phyloP scores from a whole-genome alignment of 2,888 invertebrate genomes.

The Melinaea marsaeus region DNA sequence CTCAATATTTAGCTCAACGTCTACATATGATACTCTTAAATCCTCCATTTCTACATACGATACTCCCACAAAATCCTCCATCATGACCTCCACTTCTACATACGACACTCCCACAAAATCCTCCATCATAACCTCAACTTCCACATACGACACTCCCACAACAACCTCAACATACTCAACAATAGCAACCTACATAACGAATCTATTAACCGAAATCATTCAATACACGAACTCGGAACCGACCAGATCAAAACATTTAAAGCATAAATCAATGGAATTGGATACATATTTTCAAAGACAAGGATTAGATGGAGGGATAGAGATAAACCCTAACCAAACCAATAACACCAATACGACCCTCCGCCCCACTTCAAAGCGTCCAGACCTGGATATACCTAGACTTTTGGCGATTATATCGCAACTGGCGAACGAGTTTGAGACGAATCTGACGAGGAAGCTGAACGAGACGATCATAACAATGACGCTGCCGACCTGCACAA shows the following conservation, averaged over 20 bases:
- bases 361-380: slow-evolving; percentile 8
- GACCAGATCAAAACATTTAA: background rate
- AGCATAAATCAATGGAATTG: background rate
- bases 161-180: background rate
- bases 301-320: background rate
- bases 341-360: background rate
- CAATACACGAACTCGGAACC: background rate
- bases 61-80: background rate
- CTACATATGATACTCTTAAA: too few relatives aligned
- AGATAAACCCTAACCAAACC: background rate
- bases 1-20: too few relatives aligned
- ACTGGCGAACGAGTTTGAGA: slow-evolving; percentile 47
- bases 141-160: background rate
- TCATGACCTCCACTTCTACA: background rate
- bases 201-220: background rate
- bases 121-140: background rate
- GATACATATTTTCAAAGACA: background rate
- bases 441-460: slow-evolving; percentile 44
- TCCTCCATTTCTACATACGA: background rate
- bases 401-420: slow-evolving; percentile 43
- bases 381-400: slow-evolving; percentile 39
- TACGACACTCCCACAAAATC: too few relatives aligned
- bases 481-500: slow-evolving; percentile 43
- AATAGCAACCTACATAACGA: background rate
- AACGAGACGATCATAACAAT: slow-evolving; percentile 42